Percentiles rank a stretch among this genome's conserved stretches.
These are phyloP conservation scores for Cheilosia urbana DNA, from an alignment of 2,888 invertebrate genomes.

Conservation along the genomic window DNA sequence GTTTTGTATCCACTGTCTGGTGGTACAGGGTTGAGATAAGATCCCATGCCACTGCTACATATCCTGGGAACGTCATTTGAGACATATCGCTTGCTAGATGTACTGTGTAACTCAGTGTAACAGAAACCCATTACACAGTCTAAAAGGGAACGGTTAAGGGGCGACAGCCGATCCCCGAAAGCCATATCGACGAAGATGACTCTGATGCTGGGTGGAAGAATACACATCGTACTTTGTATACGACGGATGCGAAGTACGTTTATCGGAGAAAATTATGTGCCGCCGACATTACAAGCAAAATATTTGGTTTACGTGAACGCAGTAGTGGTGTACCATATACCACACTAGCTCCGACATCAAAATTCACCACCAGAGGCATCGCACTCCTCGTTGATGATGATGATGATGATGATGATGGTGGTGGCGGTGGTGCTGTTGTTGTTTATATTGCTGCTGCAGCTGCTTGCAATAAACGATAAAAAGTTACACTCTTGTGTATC, in stretches of 20 bases:
- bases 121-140: slow-evolving; percentile 58
- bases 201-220: not conserved
- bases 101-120: slow-evolving; percentile 45
- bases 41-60: not conserved
- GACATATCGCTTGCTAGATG: slow-evolving; percentile 12
- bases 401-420: slow-evolving; percentile 22
- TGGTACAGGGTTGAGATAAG: not conserved
- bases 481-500: slow-evolving; percentile 39
- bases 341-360: slow-evolving; percentile 26
- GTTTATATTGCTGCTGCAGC: slow-evolving; percentile 66
- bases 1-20: slow-evolving; percentile 12
- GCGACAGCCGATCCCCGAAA: slow-evolving; percentile 33
- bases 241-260: slow-evolving; percentile 52
- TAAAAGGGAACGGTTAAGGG: slow-evolving; percentile 25
- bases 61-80: slow-evolving; percentile 23
- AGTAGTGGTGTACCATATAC: slow-evolving; percentile 40
- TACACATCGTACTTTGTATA: slow-evolving; percentile 38
- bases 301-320: slow-evolving; percentile 68
- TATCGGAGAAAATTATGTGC: slow-evolving; percentile 69
- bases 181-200: slow-evolving; percentile 40
- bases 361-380: slow-evolving; percentile 38
- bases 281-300: slow-evolving; percentile 57
- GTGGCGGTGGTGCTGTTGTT: slow-evolving; percentile 4
- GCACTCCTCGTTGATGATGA: slow-evolving; percentile 31
- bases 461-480: slow-evolving; percentile 69